Percentiles rank a stretch among this genome's conserved stretches.
Conservation (phyloP, 2,888 invertebrate genomes). For the Metopia argyrocephala region DNA sequence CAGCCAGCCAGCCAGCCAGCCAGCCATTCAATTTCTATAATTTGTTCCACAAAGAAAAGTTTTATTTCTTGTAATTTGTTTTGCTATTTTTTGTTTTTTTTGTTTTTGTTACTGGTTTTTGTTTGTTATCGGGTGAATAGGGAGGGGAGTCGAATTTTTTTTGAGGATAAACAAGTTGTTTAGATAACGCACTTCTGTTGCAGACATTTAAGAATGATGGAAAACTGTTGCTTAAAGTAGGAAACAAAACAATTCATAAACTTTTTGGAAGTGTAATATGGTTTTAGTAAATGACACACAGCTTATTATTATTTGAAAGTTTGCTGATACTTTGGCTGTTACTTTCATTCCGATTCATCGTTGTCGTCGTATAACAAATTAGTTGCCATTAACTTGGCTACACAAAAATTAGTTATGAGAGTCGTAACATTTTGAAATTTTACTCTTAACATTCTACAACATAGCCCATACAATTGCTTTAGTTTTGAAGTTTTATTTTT, state of each 20-base stretch:
- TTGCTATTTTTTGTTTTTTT: neutral
- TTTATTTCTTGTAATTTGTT: neutral
- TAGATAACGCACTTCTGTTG: neutral
- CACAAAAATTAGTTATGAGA: conserved; percentile 27
- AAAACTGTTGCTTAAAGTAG: conserved; percentile 26
- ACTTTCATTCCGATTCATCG: neutral
- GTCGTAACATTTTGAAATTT: neutral
- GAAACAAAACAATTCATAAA: neutral
- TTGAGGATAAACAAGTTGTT: conserved; percentile 1
- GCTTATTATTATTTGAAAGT: conserved; percentile 14
- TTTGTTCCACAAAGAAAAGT: conserved; percentile 27
- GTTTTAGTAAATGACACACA: neutral
- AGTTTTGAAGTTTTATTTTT: neutral
- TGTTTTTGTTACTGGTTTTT: neutral
- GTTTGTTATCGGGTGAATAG: no score
- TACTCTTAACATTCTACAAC: neutral
- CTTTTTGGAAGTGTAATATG: neutral
- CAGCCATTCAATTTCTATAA: conserved; percentile 20
- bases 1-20: neutral
- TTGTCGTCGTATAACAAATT: conserved; percentile 12
- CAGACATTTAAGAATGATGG: neutral
- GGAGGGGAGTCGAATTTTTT: neutral
- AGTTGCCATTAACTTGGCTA: conserved; percentile 26
- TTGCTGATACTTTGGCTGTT: neutral
- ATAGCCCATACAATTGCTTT: neutral